Evolutionary conservation across 2,888 invertebrate genomes (phyloP).

Genomic region (Lasioglossum calceatum): DNA sequence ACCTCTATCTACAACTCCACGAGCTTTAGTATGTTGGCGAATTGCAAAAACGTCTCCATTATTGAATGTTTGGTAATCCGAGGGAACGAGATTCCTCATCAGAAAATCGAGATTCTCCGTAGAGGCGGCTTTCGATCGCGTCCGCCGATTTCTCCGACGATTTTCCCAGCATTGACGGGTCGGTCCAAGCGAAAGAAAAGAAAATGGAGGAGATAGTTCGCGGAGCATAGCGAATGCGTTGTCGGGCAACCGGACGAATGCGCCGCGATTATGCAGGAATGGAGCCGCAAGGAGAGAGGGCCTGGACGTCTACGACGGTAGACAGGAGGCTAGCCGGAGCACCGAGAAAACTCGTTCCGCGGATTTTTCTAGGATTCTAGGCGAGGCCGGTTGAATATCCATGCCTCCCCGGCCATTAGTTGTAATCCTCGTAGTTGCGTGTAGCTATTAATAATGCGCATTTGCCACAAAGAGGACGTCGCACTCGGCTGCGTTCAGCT

Average conservation of each 20-base stretch:
- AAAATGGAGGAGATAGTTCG: slow-evolving; percentile 22
- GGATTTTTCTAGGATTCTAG: slow-evolving; percentile 63
- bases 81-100: neutral
- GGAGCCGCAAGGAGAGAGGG: slow-evolving; percentile 34
- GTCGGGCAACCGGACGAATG: slow-evolving; percentile 43
- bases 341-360: slow-evolving; percentile 56
- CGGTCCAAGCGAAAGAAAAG: neutral
- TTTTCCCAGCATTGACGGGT: slow-evolving; percentile 17
- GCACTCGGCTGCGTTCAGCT: slow-evolving; percentile 51
- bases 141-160: neutral
- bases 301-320: slow-evolving; percentile 50
- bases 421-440: slow-evolving; percentile 56
- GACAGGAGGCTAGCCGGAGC: slow-evolving; percentile 53
- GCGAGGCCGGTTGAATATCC: slow-evolving; percentile 61
- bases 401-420: slow-evolving; percentile 57
- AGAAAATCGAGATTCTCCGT: neutral
- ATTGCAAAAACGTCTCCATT: neutral
- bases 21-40: neutral
- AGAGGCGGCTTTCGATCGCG: neutral
- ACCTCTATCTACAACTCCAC: neutral
- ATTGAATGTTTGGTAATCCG: neutral
- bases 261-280: slow-evolving; percentile 62
- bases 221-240: slow-evolving; percentile 40
- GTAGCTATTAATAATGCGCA: slow-evolving; percentile 63
- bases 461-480: slow-evolving; percentile 61